These are phyloP conservation scores for Apocrypta bakeri DNA, from an alignment of 1,140 invertebrate genomes.

Conservation along the genomic window DNA sequence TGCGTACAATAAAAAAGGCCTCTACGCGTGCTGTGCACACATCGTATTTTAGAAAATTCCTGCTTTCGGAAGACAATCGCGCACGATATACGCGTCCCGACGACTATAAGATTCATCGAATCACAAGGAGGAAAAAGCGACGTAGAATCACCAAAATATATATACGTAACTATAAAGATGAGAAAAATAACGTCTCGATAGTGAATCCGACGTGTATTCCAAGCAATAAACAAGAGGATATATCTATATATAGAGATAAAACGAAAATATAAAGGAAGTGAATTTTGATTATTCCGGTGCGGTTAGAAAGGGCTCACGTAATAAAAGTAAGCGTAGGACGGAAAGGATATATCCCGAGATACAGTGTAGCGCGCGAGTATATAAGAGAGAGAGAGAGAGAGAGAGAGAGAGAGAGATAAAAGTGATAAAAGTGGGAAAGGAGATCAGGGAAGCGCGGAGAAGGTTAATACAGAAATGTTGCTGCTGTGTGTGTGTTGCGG, in stretches of 20 bases:
- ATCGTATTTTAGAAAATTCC: no score
- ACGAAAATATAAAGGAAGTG: conserved; percentile 50
- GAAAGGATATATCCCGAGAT: background rate
- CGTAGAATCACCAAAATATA: no score
- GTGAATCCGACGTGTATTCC: no score
- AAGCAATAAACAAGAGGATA: background rate
- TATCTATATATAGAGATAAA: background rate
- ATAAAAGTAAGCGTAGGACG: conserved; percentile 36
- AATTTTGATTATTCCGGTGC: conserved; percentile 44
- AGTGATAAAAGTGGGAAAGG: conserved; percentile 53
- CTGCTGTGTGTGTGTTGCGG: background rate
- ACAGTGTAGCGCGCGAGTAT: background rate
- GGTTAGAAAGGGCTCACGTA: conserved; percentile 49
- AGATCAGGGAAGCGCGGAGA: conserved; percentile 29
- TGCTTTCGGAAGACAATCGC: no score
- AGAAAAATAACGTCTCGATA: no score
- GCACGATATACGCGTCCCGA: no score
- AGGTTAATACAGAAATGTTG: conserved; percentile 51
- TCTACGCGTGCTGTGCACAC: no score
- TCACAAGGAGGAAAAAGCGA: no score
- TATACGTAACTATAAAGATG: no score
- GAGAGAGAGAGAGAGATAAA: conserved; percentile 39
- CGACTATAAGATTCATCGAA: no score
- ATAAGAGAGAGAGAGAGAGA: conserved; percentile 36
- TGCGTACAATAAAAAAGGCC: no score